Conservation (phyloP, 1,140 invertebrate species). For the Anoplophora glabripennis region DNA sequence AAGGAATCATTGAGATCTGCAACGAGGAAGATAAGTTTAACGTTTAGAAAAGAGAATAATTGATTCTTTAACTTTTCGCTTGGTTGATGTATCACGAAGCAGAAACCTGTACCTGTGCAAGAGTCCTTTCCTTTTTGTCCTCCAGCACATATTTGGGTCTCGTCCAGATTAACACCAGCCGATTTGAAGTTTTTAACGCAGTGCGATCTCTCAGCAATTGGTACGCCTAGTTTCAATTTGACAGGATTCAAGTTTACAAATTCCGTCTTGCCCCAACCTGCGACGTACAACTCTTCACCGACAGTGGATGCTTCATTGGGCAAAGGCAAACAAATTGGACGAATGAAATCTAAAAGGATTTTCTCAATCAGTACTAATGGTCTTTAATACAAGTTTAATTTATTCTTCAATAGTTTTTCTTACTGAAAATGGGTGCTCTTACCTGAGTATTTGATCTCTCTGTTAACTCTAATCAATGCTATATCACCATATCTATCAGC, state of each 20-base stretch:
- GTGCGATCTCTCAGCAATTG: constrained; percentile 46
- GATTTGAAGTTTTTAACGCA: constrained; percentile 52
- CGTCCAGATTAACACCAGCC: constrained; percentile 45
- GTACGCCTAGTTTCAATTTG: constrained; percentile 47
- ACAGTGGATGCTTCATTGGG: constrained; percentile 35
- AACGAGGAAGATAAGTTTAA: too few species aligned
- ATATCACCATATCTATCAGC: constrained; percentile 40
- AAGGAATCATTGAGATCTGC: too few species aligned
- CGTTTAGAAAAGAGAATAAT: too few species aligned
- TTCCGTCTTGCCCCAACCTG: constrained; percentile 66
- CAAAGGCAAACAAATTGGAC: constrained; percentile 67
- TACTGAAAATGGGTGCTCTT: too few species aligned
- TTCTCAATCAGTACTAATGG: too few species aligned
- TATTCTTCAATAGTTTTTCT: too few species aligned
- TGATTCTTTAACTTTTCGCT: too few species aligned
- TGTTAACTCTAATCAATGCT: constrained; percentile 37
- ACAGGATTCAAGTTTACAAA: constrained; percentile 44
- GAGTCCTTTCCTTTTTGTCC: constrained; percentile 61
- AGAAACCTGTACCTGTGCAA: constrained; percentile 51
- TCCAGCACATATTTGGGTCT: constrained; percentile 61
- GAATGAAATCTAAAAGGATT: constrained; percentile 53
- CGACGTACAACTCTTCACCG: constrained; percentile 51
- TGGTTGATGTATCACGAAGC: not conserved
- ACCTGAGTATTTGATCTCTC: constrained; percentile 35
- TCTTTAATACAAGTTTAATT: too few species aligned